Evolutionary conservation across 2,888 invertebrate species (phyloP).

Genomic region (Hyles lineata): DNA sequence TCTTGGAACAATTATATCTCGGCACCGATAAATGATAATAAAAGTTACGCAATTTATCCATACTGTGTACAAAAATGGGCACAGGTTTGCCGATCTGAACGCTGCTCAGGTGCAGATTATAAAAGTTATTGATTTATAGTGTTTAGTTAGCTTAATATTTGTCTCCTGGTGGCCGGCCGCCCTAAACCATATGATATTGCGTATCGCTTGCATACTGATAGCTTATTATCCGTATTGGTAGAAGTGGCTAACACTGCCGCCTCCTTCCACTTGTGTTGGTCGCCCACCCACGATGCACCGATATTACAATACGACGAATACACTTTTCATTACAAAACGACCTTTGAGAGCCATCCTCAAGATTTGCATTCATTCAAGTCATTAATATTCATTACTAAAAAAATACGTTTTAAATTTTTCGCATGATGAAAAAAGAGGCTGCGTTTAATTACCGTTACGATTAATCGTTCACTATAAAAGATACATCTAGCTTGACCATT

Average conservation of each 20-base stretch:
- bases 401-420: not conserved
- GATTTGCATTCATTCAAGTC: not conserved
- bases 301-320: not conserved
- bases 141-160: not conserved
- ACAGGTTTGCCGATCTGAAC: not conserved
- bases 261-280: constrained; percentile 18
- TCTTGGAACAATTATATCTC: no score
- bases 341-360: not conserved
- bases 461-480: not conserved
- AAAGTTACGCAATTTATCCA: no score
- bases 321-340: no score
- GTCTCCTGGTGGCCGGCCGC: constrained; percentile 7
- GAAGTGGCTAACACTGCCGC: not conserved
- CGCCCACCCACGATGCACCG: constrained; percentile 35
- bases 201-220: constrained; percentile 50
- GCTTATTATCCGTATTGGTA: constrained; percentile 42
- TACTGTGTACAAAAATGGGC: not conserved
- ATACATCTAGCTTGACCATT: no score
- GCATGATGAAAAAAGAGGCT: not conserved
- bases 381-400: not conserved
- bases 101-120: not conserved
- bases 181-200: constrained; percentile 18
- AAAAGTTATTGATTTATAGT: constrained; percentile 15
- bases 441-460: not conserved
- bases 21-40: no score